These are phyloP conservation scores for Drosophila lutescens DNA, from an alignment of 2,888 invertebrate genomes.

Conservation along the genomic window DNA sequence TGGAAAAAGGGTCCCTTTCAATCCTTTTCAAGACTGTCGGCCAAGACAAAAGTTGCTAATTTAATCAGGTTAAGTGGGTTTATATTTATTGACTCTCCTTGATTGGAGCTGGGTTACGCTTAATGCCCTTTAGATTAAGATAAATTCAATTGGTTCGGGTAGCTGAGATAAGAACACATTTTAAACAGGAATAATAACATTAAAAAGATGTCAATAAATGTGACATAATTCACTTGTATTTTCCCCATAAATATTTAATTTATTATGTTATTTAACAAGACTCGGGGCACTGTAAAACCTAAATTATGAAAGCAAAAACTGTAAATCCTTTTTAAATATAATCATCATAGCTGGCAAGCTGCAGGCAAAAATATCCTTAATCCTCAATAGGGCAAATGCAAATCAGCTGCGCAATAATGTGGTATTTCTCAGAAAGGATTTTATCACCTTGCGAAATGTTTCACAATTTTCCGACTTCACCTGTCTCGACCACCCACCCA, in stretches of 20 bases:
- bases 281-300: too few relatives aligned
- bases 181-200: too few relatives aligned
- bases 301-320: neutral
- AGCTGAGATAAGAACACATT: too few relatives aligned
- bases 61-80: slow-evolving; percentile 61
- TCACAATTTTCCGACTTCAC: slow-evolving; percentile 10
- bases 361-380: neutral
- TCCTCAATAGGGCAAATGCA: neutral
- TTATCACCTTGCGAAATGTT: slow-evolving; percentile 8
- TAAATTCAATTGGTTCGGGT: neutral
- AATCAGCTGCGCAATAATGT: slow-evolving; percentile 6
- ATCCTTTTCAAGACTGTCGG: slow-evolving; percentile 14
- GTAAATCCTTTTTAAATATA: neutral
- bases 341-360: neutral
- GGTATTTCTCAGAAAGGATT: slow-evolving; percentile 38
- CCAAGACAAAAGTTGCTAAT: slow-evolving; percentile 51
- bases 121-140: slow-evolving; percentile 16
- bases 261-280: too few relatives aligned
- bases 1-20: slow-evolving; percentile 6
- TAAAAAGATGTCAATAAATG: too few relatives aligned
- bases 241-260: neutral
- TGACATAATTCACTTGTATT: too few relatives aligned
- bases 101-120: slow-evolving; percentile 1
- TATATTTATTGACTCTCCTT: slow-evolving; percentile 39
- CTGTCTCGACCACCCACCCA: neutral